Conservation (phyloP, 2,113 vertebrate species). For the Spizaetus ornatus region DNA sequence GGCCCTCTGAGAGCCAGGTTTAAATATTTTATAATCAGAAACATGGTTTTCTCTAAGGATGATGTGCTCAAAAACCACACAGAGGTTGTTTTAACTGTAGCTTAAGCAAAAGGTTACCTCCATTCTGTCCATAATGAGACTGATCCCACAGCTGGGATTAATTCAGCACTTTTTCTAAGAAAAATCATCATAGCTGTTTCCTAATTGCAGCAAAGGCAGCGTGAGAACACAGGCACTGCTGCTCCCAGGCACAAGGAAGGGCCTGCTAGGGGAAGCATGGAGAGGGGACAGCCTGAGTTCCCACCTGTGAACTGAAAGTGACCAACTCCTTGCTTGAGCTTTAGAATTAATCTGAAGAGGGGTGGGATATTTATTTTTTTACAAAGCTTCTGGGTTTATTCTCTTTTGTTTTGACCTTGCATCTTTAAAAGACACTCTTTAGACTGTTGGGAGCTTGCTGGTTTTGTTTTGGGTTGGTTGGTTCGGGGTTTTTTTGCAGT, state of each 20-base stretch:
- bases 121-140: neutral
- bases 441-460: neutral
- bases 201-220: neutral
- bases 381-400: neutral
- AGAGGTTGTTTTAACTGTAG: neutral
- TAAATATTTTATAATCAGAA: constrained; percentile 29
- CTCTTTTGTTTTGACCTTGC: neutral
- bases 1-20: neutral
- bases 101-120: neutral
- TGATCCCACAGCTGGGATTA: neutral
- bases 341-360: neutral
- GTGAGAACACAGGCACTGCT: neutral
- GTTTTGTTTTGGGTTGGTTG: neutral
- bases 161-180: neutral
- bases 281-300: neutral
- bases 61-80: neutral
- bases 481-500: neutral
- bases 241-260: neutral
- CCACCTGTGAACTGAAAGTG: neutral
- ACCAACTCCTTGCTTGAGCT: neutral
- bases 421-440: neutral
- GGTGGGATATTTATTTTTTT: neutral
- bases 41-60: neutral
- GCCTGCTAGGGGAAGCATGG: accelerated
- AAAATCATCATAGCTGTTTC: neutral